These are phyloP conservation scores for Thamnaconus septentrionalis DNA, from an alignment of 2,113 vertebrate genomes.

Conservation along the genomic window DNA sequence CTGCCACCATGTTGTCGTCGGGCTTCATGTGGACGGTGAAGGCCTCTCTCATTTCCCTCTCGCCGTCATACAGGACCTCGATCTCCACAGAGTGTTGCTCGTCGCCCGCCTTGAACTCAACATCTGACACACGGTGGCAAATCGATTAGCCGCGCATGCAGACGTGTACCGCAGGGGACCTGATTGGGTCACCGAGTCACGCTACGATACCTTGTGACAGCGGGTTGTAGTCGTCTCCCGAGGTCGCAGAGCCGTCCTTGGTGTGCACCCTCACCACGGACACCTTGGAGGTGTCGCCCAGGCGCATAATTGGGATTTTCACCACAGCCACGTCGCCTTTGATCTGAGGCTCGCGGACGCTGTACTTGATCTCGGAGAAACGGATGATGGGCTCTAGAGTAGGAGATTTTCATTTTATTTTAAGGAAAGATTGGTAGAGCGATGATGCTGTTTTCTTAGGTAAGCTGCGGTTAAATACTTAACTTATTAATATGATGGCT, in stretches of 20 bases:
- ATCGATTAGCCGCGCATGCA: no score
- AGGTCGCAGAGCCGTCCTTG: slow-evolving; percentile 86
- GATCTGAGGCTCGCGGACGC: slow-evolving; percentile 79
- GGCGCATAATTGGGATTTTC: slow-evolving; percentile 78
- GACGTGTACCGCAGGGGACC: no score
- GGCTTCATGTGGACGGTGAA: slow-evolving; percentile 85
- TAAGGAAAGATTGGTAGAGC: not conserved
- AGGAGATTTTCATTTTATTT: not conserved
- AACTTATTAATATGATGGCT: no score
- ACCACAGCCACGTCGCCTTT: slow-evolving; percentile 73
- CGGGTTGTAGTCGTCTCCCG: slow-evolving; percentile 86
- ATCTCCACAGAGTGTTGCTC: slow-evolving; percentile 82
- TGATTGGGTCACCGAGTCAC: no score
- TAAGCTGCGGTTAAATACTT: no score
- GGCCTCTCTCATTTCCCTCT: slow-evolving; percentile 85
- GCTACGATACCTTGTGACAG: slow-evolving; percentile 78
- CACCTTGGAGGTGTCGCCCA: slow-evolving; percentile 82
- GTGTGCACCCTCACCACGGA: slow-evolving; percentile 85
- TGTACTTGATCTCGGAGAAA: slow-evolving; percentile 85
- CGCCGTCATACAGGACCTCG: slow-evolving; percentile 82
- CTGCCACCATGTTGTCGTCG: slow-evolving; percentile 86
- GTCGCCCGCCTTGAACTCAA: slow-evolving; percentile 83
- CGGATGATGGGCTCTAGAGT: slow-evolving; percentile 79
- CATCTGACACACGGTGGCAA: slow-evolving; percentile 64
- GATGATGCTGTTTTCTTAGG: no score